Conservation (phyloP, 2,113 vertebrate species). For the Leucopternis melanops region DNA sequence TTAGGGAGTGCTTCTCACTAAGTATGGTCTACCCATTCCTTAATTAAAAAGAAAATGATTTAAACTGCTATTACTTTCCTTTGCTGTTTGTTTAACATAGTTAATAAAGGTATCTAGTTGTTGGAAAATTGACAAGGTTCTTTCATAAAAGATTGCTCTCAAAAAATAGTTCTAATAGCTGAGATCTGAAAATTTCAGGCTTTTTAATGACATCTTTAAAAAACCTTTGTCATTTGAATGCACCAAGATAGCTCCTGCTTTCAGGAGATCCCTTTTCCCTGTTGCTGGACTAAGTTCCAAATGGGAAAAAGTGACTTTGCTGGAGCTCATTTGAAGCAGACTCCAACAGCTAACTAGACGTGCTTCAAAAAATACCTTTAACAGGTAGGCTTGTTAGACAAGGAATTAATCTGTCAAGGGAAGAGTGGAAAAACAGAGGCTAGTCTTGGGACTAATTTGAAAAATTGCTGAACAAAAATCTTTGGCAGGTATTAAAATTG, state of each 20-base stretch:
- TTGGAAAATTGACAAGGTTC: background rate
- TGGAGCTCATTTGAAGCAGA: background rate
- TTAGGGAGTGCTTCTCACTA: constrained; percentile 63
- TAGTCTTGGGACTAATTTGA: background rate
- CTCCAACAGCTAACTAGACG: background rate
- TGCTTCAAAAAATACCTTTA: background rate
- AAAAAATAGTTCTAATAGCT: background rate
- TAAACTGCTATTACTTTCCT: constrained; percentile 47
- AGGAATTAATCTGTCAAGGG: background rate
- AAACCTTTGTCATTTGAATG: background rate
- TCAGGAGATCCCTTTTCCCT: background rate
- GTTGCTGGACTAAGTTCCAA: background rate
- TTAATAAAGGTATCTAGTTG: constrained; percentile 32
- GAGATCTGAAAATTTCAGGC: background rate
- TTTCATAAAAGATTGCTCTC: background rate
- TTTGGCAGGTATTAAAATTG: background rate
- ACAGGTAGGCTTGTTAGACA: background rate
- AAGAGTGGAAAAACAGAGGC: background rate
- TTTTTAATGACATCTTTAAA: background rate
- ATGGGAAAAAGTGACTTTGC: background rate
- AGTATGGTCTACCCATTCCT: constrained; percentile 23
- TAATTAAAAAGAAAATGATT: constrained; percentile 71
- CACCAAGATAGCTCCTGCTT: background rate
- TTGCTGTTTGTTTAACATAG: constrained; percentile 13
- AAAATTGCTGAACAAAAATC: background rate